These are phyloP conservation scores for Ephydatia muelleri DNA, from an alignment of 37 sponge, comb jelly and placozoan species.

Conservation along the genomic window DNA sequence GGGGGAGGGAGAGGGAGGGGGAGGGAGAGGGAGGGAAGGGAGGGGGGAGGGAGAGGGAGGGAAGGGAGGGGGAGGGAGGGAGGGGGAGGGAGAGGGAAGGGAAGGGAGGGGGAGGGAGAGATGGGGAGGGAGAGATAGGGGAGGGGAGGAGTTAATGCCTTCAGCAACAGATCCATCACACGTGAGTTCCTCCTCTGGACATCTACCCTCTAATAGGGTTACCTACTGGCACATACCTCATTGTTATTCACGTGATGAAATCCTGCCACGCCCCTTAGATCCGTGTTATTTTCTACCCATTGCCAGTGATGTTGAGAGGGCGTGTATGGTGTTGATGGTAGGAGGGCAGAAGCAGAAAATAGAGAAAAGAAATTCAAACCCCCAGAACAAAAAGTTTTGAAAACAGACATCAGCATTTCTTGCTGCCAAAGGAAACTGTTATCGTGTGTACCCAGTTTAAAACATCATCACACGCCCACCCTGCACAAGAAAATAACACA, in stretches of 20 bases:
- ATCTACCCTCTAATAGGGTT: too few species aligned
- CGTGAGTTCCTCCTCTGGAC: too few species aligned
- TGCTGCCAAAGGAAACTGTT: too few species aligned
- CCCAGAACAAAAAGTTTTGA: too few species aligned
- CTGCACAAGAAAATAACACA: too few species aligned
- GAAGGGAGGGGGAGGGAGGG: background rate
- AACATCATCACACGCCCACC: too few species aligned
- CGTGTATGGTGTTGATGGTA: too few species aligned
- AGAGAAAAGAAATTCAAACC: too few species aligned
- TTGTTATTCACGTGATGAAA: background rate
- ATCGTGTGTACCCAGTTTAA: too few species aligned
- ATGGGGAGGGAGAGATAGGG: background rate
- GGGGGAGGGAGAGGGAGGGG: background rate
- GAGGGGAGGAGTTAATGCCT: background rate
- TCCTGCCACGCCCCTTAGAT: background rate
- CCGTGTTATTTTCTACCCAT: background rate
- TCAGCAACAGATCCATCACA: conserved; percentile 45
- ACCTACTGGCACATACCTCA: background rate
- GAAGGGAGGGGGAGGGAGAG: background rate
- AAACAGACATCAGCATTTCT: too few species aligned
- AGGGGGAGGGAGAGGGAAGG: background rate
- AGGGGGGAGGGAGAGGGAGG: background rate
- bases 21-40: background rate
- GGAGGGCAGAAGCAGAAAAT: too few species aligned
- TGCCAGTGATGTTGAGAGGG: too few species aligned